Base-by-base conservation (phyloP, 2,113 vertebrate genomes). In the Falcunculus frontatus region DNA sequence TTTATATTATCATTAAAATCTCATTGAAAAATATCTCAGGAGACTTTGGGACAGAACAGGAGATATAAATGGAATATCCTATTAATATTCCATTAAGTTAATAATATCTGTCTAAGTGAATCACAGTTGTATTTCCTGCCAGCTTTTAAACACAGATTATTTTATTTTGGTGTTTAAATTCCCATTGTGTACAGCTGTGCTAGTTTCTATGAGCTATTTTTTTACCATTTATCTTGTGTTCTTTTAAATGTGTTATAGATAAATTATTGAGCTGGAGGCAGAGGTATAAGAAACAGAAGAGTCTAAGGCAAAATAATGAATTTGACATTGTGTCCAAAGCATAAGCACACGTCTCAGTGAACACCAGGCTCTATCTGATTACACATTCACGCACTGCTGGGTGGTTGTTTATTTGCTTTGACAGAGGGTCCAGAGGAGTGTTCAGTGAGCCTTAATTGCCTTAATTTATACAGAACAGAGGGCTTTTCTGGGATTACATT, bases 251-350 rank as follows among this genome's bases (percentile, higher is more conserved):
- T 67, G 20, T 84, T 91, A 75, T 56, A 59, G 90, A 78, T 82
- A 68, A 82, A 91, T 93, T 87, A 96, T 65, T 83, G 93, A 93
- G 64, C 92, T 93, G 60, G 68, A 96, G 81, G 80, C 85, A 80
- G 83, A 89, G n/a, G 67, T 85, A 77, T 87, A 80, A 95, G 67
- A 68, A 92, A 75, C 76, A 90, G 52, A 84, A 87, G 18, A 67
- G 46, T 84, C 56, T 72, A 69, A 94, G 37, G 86, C 73, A 95
- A 94, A 93, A 87, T 91, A 95, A 96, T 93, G 74, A 77, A 85
- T 96, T 52, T 96, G 97, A 94, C 96, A 87, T 91, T 72, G 84
- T 90, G 88, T 95, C 94, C 76, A 86, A 91, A 92, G 63, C 86
- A 84, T 89, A 53, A 81, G 50, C 44, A 63, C 88, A 79, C 11